Conservation (phyloP, 2,888 invertebrate species). For the Stenichneumon culpator region DNA sequence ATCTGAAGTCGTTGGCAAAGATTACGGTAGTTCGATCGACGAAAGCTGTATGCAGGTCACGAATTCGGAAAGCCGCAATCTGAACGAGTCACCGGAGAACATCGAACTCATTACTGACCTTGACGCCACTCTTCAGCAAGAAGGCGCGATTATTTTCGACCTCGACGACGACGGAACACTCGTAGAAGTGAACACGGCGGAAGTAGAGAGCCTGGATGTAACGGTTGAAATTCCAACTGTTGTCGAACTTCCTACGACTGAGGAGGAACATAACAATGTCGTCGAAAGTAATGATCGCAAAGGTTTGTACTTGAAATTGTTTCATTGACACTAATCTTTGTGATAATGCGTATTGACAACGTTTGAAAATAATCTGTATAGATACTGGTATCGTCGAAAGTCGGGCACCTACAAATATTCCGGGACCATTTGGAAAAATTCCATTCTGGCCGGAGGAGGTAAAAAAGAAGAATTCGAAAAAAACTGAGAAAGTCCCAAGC, state of each 20-base stretch:
- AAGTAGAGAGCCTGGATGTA: neutral
- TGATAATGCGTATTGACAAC: neutral
- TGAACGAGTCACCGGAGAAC: no score
- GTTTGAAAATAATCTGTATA: neutral
- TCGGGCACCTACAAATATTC: slow-evolving; percentile 1
- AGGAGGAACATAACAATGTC: neutral
- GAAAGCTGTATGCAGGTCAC: slow-evolving; percentile 2
- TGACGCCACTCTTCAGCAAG: slow-evolving; percentile 7
- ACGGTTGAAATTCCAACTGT: neutral
- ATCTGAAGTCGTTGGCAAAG: neutral
- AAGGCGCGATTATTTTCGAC: neutral
- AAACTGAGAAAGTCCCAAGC: slow-evolving; percentile 27
- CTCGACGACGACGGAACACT: neutral
- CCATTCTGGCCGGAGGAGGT: slow-evolving; percentile 18
- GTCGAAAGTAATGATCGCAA: neutral
- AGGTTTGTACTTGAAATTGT: neutral
- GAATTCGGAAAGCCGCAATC: neutral
- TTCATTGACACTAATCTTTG: neutral
- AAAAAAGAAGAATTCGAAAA: slow-evolving; percentile 2
- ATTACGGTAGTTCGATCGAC: neutral
- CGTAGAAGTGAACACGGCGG: neutral
- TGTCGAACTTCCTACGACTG: neutral
- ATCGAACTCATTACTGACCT: neutral
- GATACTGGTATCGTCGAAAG: slow-evolving; percentile 12
- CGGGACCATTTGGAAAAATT: slow-evolving; percentile 1